phyloP scores from a whole-genome alignment of 2,113 vertebrate genomes.

The Coracopsis vasa region DNA sequence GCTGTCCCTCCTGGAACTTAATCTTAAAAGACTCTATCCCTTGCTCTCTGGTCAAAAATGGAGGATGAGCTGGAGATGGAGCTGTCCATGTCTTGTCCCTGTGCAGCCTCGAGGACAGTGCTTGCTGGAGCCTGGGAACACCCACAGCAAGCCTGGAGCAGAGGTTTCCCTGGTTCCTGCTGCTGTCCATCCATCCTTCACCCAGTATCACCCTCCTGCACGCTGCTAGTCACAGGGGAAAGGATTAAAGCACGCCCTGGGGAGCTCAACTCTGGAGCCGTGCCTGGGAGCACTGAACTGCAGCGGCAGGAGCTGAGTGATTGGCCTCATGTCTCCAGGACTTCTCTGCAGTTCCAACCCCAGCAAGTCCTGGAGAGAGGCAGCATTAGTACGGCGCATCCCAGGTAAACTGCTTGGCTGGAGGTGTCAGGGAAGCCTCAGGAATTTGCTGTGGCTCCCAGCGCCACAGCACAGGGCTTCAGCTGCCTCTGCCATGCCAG shows the following conservation, averaged over 20 bases:
- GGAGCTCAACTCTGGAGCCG: accelerated
- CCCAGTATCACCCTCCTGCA: not conserved
- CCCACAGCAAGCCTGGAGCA: not conserved
- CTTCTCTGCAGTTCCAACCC: not conserved
- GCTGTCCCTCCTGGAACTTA: not conserved
- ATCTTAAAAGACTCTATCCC: not conserved
- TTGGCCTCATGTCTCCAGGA: not conserved
- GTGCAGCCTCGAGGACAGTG: accelerated
- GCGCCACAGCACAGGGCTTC: not conserved
- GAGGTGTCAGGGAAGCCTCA: not conserved
- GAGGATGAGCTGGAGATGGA: not conserved
- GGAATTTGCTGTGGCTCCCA: not conserved
- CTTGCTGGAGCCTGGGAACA: not conserved
- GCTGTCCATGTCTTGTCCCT: not conserved
- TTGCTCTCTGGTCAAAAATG: not conserved
- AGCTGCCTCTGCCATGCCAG: not conserved
- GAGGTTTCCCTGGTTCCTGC: not conserved
- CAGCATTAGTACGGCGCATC: not conserved
- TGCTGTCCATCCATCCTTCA: not conserved
- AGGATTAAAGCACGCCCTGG: not conserved
- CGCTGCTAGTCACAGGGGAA: not conserved
- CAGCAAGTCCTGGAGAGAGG: not conserved
- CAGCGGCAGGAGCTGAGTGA: not conserved
- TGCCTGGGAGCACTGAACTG: not conserved
- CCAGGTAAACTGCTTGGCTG: not conserved